Conservation (phyloP, 2,888 invertebrate genomes). For the Amiota minor region DNA sequence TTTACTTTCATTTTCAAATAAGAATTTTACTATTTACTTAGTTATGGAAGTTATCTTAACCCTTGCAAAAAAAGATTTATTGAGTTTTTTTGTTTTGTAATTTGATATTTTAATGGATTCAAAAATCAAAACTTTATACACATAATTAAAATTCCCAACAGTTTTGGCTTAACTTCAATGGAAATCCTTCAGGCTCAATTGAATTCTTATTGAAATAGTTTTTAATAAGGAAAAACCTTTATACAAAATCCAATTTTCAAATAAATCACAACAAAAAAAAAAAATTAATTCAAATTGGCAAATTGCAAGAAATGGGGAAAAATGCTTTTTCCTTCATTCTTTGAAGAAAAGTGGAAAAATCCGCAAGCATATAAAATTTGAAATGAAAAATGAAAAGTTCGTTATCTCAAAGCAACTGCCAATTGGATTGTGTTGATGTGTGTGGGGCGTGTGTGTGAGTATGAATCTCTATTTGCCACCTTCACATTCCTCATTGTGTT, state of each 20-base stretch:
- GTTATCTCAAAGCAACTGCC: not conserved
- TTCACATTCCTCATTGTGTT: constrained; percentile 12
- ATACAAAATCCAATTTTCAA: no score
- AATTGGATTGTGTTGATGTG: not conserved
- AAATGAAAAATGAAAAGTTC: no score
- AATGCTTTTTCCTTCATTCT: not conserved
- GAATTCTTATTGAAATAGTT: no score
- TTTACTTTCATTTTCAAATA: no score
- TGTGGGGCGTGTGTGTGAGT: not conserved
- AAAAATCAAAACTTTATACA: constrained; percentile 45
- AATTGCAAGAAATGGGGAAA: constrained; percentile 27
- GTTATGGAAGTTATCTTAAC: not conserved
- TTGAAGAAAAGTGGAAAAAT: constrained; percentile 7
- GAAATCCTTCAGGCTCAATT: no score
- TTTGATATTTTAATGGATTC: constrained; percentile 69
- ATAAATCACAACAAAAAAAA: not conserved
- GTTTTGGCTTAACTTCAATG: no score
- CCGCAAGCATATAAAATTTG: not conserved
- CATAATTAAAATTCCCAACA: constrained; percentile 58
- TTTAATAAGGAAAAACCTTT: no score
- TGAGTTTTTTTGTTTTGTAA: constrained; percentile 53
- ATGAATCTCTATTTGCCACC: not conserved
- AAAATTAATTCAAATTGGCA: constrained; percentile 54
- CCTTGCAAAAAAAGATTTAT: not conserved
- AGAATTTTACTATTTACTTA: no score